phyloP scores from a whole-genome alignment of 64 coral and sea anemone genomes.

The Dendronephthya gigantea region DNA sequence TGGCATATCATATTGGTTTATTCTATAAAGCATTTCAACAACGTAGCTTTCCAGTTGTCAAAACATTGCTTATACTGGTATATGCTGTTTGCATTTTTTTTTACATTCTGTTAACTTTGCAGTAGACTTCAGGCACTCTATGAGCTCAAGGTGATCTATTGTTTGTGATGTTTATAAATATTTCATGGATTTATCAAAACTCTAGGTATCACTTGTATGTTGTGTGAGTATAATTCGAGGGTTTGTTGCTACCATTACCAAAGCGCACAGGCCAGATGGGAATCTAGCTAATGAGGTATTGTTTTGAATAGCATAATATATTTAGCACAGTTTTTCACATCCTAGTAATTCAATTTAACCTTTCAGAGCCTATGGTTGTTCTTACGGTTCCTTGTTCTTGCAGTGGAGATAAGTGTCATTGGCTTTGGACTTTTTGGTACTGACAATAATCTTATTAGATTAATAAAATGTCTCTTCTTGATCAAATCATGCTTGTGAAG shows the following conservation, averaged over 20 bases:
- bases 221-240: neutral
- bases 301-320: too few species aligned
- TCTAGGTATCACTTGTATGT: neutral
- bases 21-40: neutral
- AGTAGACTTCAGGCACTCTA: neutral
- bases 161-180: neutral
- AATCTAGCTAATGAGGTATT: neutral
- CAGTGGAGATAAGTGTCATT: constrained; percentile 11
- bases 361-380: neutral
- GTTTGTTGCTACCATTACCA: neutral
- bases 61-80: neutral
- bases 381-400: neutral
- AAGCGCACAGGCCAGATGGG: neutral
- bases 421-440: constrained; percentile 12
- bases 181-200: neutral
- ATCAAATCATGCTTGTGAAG: too few species aligned
- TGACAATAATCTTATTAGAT: neutral
- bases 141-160: too few species aligned
- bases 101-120: neutral
- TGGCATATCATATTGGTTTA: neutral
- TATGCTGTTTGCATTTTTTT: neutral
- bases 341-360: too few species aligned
- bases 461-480: too few species aligned
- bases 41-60: neutral
- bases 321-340: too few species aligned